A percentile compares a stretch with the other conserved stretches of the same genome.
Conservation (phyloP, 2,888 invertebrate species). For the Chymomyza procnemis region DNA sequence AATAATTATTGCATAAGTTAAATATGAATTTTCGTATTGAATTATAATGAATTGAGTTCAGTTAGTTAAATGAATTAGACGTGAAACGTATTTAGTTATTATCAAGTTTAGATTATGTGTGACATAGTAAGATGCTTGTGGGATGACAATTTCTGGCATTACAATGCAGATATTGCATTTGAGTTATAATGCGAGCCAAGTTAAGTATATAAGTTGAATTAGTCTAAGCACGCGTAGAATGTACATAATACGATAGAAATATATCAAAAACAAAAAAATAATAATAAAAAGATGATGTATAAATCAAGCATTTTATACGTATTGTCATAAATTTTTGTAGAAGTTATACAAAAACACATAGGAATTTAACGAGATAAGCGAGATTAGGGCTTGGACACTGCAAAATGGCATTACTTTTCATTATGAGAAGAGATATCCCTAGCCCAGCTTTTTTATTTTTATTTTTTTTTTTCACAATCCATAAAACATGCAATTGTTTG, state of each 20-base stretch:
- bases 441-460: not conserved
- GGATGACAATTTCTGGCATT: conserved; percentile 1
- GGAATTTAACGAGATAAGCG: not conserved
- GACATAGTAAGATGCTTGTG: conserved; percentile 57
- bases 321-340: conserved; percentile 58
- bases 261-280: conserved; percentile 3
- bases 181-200: conserved; percentile 7
- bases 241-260: conserved; percentile 26
- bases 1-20: not conserved
- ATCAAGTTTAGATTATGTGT: conserved; percentile 65
- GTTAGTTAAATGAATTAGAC: conserved; percentile 34
- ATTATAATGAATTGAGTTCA: not conserved
- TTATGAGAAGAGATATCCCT: not conserved
- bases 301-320: conserved; percentile 47
- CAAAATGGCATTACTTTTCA: not conserved
- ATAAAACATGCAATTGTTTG: not conserved
- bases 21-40: not conserved
- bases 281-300: conserved; percentile 10
- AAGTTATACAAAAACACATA: conserved; percentile 43
- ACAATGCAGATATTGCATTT: not conserved
- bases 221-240: conserved; percentile 7
- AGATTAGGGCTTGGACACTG: not conserved
- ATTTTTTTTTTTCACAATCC: not conserved
- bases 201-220: conserved; percentile 27
- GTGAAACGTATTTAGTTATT: conserved; percentile 66